phyloP scores from a whole-genome alignment of 2,888 invertebrate species.

The Cephus pulcher region DNA sequence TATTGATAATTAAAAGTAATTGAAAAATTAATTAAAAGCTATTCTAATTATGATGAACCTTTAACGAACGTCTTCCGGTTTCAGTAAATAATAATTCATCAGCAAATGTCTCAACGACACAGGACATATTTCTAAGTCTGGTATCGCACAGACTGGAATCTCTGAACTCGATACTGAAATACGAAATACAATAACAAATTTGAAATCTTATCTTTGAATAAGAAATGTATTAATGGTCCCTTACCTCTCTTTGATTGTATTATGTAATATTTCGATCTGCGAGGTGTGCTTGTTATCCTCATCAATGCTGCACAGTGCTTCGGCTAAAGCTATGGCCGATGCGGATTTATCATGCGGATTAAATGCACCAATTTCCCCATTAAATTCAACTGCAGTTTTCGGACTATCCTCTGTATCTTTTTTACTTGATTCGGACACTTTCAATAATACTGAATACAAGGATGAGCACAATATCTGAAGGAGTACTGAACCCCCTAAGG shows the following conservation, averaged over 20 bases:
- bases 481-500: conserved; percentile 78
- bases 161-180: conserved; percentile 30
- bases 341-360: conserved; percentile 40
- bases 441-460: conserved; percentile 72
- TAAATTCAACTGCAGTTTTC: conserved; percentile 10
- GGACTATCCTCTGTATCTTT: not conserved
- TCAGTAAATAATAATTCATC: conserved; percentile 61
- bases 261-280: conserved; percentile 76
- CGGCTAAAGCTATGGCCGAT: conserved; percentile 77
- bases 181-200: not conserved
- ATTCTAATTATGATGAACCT: conserved; percentile 43
- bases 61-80: conserved; percentile 60
- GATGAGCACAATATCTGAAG: conserved; percentile 79
- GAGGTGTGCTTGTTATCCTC: conserved; percentile 84
- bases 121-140: conserved; percentile 41
- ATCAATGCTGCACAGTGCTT: conserved; percentile 83
- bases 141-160: conserved; percentile 2
- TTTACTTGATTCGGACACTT: conserved; percentile 26
- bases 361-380: conserved; percentile 38
- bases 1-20: not conserved
- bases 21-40: not conserved
- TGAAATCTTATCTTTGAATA: conserved; percentile 4
- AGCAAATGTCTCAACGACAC: conserved; percentile 56
- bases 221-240: not conserved
- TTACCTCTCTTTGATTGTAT: conserved; percentile 48